Evolutionary conservation across 2,888 invertebrate genomes (phyloP), one percentile per base, ranked within the genome.

Genomic region (Perithous albicinctus): DNA sequence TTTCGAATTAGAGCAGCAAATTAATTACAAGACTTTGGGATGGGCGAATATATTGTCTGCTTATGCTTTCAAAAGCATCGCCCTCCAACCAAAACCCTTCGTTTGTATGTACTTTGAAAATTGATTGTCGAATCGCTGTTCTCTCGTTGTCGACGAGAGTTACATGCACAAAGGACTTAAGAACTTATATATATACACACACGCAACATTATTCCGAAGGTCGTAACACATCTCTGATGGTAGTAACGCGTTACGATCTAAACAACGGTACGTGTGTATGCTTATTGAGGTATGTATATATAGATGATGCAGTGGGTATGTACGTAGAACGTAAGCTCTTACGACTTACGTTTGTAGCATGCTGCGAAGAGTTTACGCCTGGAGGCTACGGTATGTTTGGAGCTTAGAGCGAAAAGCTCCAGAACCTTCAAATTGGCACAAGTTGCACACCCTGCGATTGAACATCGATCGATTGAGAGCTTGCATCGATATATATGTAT

Each of bases 291-390:
- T 67, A 32, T 78, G 54, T 48, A 51, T 67, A 32, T 78, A 63
- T 48, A 51, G 64, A 29, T 23, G 26, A 61, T 69, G 26, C 18
- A 38, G 35, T 41, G 69, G 43, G 46, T 54, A 54, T 64, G 54
- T 63, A 70, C 59, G n/a, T n/a, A n/a, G n/a, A n/a, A n/a, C 59
- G 48, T 82, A 79, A 82, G 82, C 82, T 70, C 54, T 43, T 64
- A 61, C 69, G 79, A 79, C 76, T 79, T 73, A 76, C 67, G 75
- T 59, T 72, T 75, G n/a, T n/a, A 79, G 72, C 61, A 75, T 66
- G 76, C 59, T 72, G 46, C 46, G 78, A 74, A 64, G 38, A 59
- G 15, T 66, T 63, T 54, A 51, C 66, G 66, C 66, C 35, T 38
- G 61, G 73, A 79, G n/a, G 51, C 69, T 23, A 48, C 59, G 56